A percentile compares a stretch with the other conserved stretches of the same genome.
phyloP scores from a whole-genome alignment of 2,888 invertebrate genomes.

The Melitaea athalia region DNA sequence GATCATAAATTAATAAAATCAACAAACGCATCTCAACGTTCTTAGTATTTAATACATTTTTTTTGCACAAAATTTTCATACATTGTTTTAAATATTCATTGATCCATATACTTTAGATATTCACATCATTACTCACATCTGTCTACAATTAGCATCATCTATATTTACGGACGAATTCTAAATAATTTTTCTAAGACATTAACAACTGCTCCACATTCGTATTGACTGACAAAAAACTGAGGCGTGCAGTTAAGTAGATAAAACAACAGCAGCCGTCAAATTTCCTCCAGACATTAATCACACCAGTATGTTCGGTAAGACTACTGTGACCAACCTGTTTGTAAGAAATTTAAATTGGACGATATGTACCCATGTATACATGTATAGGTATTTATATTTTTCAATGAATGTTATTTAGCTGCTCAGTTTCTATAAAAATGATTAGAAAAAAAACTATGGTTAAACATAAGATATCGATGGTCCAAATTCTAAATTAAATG shows the following conservation, averaged over 20 bases:
- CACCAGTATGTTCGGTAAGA: slow-evolving; percentile 75
- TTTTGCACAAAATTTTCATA: background rate
- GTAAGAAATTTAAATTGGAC: too few relatives aligned
- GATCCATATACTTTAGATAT: background rate
- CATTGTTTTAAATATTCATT: background rate
- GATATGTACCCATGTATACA: too few relatives aligned
- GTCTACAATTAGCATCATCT: slow-evolving; percentile 22
- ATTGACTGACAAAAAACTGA: slow-evolving; percentile 64
- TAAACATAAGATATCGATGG: background rate
- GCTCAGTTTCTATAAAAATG: too few relatives aligned
- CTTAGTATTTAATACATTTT: too few relatives aligned
- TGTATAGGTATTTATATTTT: too few relatives aligned
- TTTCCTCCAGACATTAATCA: slow-evolving; percentile 81
- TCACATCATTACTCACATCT: slow-evolving; percentile 27
- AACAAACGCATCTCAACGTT: too few relatives aligned
- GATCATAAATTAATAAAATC: too few relatives aligned
- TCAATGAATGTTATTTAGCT: too few relatives aligned
- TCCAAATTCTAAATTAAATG: too few relatives aligned
- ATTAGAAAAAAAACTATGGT: background rate
- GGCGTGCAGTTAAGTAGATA: slow-evolving; percentile 81
- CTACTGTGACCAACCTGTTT: slow-evolving; percentile 49
- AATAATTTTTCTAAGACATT: slow-evolving; percentile 67
- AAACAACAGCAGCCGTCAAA: slow-evolving; percentile 81
- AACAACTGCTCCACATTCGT: slow-evolving; percentile 75
- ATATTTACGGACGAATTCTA: slow-evolving; percentile 39